Conservation (phyloP, 2,113 vertebrate genomes). For the Probosciger aterrimus region DNA sequence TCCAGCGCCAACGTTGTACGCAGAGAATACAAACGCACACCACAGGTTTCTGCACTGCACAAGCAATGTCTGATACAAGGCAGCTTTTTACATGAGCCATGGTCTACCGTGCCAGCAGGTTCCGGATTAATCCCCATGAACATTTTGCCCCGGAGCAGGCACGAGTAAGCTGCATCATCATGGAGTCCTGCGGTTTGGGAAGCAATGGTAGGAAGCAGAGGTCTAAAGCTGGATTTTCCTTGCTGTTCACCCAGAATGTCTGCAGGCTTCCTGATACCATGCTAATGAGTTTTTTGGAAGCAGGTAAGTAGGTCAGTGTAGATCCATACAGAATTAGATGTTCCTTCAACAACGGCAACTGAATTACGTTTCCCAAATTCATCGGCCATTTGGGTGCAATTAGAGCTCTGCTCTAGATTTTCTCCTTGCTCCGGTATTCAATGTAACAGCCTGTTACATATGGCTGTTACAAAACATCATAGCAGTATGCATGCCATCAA, state of each 20-base stretch:
- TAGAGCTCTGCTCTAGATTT: not conserved
- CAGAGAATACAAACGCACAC: fast-evolving
- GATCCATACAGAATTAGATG: fast-evolving
- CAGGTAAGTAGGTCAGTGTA: not conserved
- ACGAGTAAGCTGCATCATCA: not conserved
- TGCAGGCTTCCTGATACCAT: fast-evolving
- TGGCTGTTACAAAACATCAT: fast-evolving
- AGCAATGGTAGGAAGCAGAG: not conserved
- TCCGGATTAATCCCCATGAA: not conserved
- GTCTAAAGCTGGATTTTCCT: fast-evolving
- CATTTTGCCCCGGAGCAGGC: not conserved
- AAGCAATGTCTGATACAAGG: fast-evolving
- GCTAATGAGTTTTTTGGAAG: fast-evolving
- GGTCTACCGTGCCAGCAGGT: not conserved
- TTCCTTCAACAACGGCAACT: not conserved
- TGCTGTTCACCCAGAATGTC: fast-evolving
- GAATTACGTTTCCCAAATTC: not conserved
- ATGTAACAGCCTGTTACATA: fast-evolving
- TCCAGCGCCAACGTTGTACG: fast-evolving
- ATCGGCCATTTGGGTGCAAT: not conserved
- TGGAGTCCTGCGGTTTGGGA: fast-evolving
- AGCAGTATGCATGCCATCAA: fast-evolving
- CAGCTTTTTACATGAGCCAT: fast-evolving
- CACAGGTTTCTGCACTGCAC: fast-evolving
- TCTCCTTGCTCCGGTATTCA: not conserved